Base-by-base conservation (phyloP, 37 sponge, comb jelly and placozoan species). In the Spongilla lacustris region DNA sequence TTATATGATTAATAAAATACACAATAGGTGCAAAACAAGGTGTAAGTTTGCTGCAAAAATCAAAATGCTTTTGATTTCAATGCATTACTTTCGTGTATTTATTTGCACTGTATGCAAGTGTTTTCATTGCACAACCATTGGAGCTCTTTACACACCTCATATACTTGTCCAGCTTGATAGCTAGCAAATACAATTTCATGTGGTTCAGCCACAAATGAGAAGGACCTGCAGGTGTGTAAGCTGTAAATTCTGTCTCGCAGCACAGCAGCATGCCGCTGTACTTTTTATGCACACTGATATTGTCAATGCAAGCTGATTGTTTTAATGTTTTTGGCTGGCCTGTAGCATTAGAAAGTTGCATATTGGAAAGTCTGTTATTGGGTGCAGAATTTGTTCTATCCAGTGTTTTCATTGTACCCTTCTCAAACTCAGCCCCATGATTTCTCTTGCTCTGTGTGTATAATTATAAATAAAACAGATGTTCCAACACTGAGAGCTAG, bases 151-250 rank as follows among this genome's bases (percentile, higher is more conserved):
- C 89, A 30, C 23, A 93, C 92, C 66, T 88, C 75, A 71, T 94
- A 91, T n/a, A 83, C 83, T n/a, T 85, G 41, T 32, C 87, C 90
- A 1, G 68, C 67, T 32, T 80, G 69, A 69, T 94, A 94, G n/a
- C 85, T 77, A 19, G 81, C 68, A 73, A 91, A 94, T 11, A 89
- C 67, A 32, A 94, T 84, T 70, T 86, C 84, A 72, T 23, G 35
- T 30, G 95, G 95, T 68, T 91, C 90, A 75, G 92, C 82, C 12
- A 83, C 38, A 78, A 94, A 89, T 0, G 70, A 86, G 58, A 17
- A 14, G 24, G 58, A 30, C 41, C 31, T 35, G 31, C 78, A 32
- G 1, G 11, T 58, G 58, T 14, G 58, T 13, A 58, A 58, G 58
- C 58, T 58, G 1, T 58, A 17, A 58, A 58, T 14, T 14, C 19